These are phyloP conservation scores for Galerucella nymphaeae DNA, from an alignment of 2,888 invertebrate species.

Conservation along the genomic window DNA sequence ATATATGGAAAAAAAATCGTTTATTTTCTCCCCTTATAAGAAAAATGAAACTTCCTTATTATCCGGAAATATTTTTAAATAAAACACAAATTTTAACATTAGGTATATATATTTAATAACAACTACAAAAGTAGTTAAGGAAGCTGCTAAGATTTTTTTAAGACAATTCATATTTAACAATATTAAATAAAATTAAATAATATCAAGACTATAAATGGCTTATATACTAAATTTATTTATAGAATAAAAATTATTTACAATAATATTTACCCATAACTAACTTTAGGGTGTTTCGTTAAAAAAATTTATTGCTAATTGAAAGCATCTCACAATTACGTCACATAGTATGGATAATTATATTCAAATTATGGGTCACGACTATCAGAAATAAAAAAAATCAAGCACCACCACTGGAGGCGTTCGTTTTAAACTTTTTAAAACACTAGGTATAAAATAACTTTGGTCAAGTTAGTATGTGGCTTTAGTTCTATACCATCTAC, in stretches of 20 bases:
- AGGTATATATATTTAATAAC: conserved; percentile 34
- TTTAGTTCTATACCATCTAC: too few species aligned
- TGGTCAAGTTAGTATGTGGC: too few species aligned
- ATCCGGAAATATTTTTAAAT: neutral
- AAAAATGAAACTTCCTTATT: neutral
- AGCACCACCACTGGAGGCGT: too few species aligned
- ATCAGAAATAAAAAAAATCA: too few species aligned
- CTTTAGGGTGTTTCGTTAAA: neutral
- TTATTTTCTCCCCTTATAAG: conserved; percentile 2
- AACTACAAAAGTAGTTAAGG: conserved; percentile 38
- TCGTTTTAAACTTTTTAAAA: too few species aligned
- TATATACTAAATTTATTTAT: neutral
- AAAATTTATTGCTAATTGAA: conserved; percentile 10
- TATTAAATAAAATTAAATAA: neutral
- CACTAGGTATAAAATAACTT: too few species aligned
- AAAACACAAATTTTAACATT: conserved; percentile 20
- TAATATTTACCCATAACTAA: neutral
- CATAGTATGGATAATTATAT: too few species aligned
- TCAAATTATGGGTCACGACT: too few species aligned
- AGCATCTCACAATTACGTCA: neutral
- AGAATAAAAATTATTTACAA: conserved; percentile 14
- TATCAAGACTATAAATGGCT: conserved; percentile 1
- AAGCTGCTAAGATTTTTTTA: conserved; percentile 31
- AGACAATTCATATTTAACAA: conserved; percentile 19
- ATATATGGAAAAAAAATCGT: neutral